phyloP scores from a whole-genome alignment of 2,888 invertebrate genomes.

The Ecdyonurus torrentis region DNA sequence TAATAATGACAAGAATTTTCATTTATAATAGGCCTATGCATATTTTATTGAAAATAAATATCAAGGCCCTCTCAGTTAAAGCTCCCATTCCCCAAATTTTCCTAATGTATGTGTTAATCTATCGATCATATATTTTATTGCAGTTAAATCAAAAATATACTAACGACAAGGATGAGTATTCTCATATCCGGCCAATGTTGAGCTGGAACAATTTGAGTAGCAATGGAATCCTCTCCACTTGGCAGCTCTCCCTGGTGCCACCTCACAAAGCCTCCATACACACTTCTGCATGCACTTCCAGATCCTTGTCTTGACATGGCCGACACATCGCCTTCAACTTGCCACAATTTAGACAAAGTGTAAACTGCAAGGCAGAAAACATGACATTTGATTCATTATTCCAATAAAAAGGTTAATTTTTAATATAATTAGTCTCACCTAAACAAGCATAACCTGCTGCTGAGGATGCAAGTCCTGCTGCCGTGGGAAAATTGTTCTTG shows the following conservation, averaged over 20 bases:
- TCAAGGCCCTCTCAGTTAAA: neutral
- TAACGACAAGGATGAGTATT: constrained; percentile 73
- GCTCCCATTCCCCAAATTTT: neutral
- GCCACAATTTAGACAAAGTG: constrained; percentile 59
- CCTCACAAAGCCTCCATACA: constrained; percentile 85
- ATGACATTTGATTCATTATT: neutral
- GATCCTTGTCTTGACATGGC: constrained; percentile 71
- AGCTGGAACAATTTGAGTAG: constrained; percentile 51
- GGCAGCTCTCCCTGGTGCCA: constrained; percentile 60
- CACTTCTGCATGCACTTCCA: constrained; percentile 92
- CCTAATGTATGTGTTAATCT: too few species aligned
- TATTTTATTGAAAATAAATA: neutral
- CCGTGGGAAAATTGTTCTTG: constrained; percentile 95
- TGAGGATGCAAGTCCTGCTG: constrained; percentile 94
- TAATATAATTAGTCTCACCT: constrained; percentile 24
- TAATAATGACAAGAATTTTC: too few species aligned
- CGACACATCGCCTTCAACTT: constrained; percentile 54
- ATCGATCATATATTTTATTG: too few species aligned
- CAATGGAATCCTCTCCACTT: constrained; percentile 59
- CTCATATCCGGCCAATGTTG: constrained; percentile 83
- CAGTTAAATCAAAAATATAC: too few species aligned
- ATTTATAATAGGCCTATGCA: neutral
- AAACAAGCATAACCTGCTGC: constrained; percentile 96
- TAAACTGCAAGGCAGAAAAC: constrained; percentile 31
- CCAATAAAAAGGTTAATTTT: neutral